Percentiles rank a stretch among this genome's conserved stretches.
Evolutionary conservation across 2,113 vertebrate species (phyloP).

Genomic region (Daboia siamensis): DNA sequence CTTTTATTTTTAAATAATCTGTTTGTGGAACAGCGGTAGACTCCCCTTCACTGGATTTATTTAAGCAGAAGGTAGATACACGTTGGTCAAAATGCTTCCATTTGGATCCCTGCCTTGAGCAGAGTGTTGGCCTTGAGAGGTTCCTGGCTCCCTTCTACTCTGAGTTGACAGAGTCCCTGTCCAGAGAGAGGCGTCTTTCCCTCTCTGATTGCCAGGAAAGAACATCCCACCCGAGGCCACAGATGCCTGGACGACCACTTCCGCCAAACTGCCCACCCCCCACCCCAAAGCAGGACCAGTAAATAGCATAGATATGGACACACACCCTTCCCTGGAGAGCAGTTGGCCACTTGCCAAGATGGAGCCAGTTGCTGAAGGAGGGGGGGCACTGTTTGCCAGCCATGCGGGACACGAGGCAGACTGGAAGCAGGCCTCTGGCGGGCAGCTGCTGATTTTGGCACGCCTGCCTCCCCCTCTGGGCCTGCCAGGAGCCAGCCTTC

Average conservation of each 20-base stretch:
- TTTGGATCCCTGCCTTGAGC: not conserved
- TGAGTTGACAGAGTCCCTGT: not conserved
- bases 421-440: not conserved
- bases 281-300: not conserved
- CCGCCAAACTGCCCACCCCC: not conserved
- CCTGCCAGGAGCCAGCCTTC: slow-evolving; percentile 28
- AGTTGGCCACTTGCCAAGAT: not conserved
- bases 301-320: not conserved
- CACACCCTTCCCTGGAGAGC: not conserved
- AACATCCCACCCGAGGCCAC: not conserved
- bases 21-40: not conserved
- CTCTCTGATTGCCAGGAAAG: not conserved
- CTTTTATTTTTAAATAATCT: not conserved
- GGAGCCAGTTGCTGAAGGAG: not conserved
- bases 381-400: not conserved
- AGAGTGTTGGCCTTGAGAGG: not conserved
- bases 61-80: not conserved
- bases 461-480: not conserved
- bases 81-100: not conserved
- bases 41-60: not conserved
- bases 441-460: not conserved
- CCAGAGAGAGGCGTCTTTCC: not conserved
- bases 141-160: not conserved
- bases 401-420: not conserved
- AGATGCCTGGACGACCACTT: not conserved